Base-by-base conservation (phyloP, 2,113 vertebrate genomes). In the Halcyon senegalensis region DNA sequence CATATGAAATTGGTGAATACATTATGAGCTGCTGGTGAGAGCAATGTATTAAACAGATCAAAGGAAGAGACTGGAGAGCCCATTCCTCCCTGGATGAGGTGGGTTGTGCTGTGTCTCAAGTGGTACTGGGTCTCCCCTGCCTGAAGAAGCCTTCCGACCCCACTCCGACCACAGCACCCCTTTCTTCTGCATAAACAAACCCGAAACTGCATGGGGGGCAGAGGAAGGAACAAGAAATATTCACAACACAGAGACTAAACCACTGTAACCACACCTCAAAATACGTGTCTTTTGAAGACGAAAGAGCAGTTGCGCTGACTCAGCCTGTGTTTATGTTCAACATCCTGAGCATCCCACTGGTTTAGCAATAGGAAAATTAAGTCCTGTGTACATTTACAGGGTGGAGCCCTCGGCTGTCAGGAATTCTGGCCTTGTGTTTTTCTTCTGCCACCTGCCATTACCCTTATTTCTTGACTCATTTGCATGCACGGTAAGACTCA, bases 201-300 rank as follows among this genome's bases (percentile, higher is more conserved):
- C 51, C 25, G 21, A 50, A 82, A 56, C 31, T 16, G 9, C 1
- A 1, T 0, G 3, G 1, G 3, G 2, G 10, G 21, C 56, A 73
- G 51, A 73, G 39, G 63, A 92, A 84, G 51, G n/a, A 46, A 87
- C 1, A 3, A 51, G 62, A 82, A 11, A 31, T 23, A 41, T 77
- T 68, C 63, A 74, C n/a, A 50, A 55, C 21, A 44, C 27, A 64
- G 58, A 84, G 84, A 69, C 46, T 41, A 87, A 93, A 50, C 44
- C 24, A 41, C 46, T n/a, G 64, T 37, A 74, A 87, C 56, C 64
- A 85, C 66, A 91, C 33, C n/a, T 37, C 78, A 59, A 25, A 78
- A 75, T 18, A 46, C 0, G 0, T 21, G 10, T 44, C 50, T 64
- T 91, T 68, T 67, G 66, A 82, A 91, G 80, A 46, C 16, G 46